phyloP scores from a whole-genome alignment of 2,113 vertebrate genomes.

The Peromyscus polionotus region DNA sequence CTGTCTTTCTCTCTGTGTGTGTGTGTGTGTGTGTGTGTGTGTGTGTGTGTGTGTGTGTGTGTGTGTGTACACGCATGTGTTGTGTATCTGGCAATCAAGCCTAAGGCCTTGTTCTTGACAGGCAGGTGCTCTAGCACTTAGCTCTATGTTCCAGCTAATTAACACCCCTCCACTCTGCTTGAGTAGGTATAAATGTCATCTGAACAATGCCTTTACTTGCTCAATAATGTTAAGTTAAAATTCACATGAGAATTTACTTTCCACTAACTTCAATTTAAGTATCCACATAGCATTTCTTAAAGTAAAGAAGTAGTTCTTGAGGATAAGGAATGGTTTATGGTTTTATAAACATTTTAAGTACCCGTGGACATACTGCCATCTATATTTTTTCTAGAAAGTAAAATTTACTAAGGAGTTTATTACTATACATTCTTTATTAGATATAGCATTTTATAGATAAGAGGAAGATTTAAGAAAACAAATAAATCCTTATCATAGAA shows the following conservation, averaged over 20 bases:
- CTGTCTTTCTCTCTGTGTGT: too few relatives aligned
- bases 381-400: conserved; percentile 28
- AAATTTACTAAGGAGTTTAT: conserved; percentile 60
- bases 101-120: background rate
- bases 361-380: background rate
- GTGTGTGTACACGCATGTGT: background rate
- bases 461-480: conserved; percentile 48
- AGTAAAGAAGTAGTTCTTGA: conserved; percentile 21
- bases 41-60: background rate
- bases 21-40: too few relatives aligned
- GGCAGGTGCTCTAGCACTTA: background rate
- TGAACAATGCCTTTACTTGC: background rate
- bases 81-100: background rate
- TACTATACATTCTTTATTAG: background rate
- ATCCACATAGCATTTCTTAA: conserved; percentile 13
- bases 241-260: background rate
- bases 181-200: background rate
- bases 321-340: background rate
- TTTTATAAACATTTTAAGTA: conserved; percentile 32
- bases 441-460: conserved; percentile 9
- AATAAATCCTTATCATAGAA: conserved; percentile 66
- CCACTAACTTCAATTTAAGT: conserved; percentile 34
- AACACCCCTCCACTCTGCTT: background rate
- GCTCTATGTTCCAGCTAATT: background rate
- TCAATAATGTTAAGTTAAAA: conserved; percentile 2